Evolutionary conservation across 1,140 invertebrate genomes (phyloP).

Genomic region (Zaprionus kolodkinae): DNA sequence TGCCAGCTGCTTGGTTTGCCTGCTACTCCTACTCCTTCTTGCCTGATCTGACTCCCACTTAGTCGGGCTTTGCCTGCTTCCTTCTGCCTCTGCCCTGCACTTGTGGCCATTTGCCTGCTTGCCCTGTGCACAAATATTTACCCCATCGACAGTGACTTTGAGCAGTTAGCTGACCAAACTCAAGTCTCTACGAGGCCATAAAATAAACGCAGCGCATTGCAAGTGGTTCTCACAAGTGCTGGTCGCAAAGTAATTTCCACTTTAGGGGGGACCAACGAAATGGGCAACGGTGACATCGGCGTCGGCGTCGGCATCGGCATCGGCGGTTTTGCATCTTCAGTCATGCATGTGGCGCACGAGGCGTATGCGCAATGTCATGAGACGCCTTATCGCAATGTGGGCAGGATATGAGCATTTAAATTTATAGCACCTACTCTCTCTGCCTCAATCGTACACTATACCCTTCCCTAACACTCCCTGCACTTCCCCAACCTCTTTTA

Average conservation of each 20-base stretch:
- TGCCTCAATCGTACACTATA: too few relatives aligned
- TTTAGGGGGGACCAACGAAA: slow-evolving; percentile 61
- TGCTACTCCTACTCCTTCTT: background rate
- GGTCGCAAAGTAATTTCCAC: slow-evolving; percentile 71
- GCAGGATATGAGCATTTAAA: slow-evolving; percentile 78
- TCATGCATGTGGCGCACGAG: slow-evolving; percentile 35
- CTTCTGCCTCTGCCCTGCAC: background rate
- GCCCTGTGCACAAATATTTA: slow-evolving; percentile 39
- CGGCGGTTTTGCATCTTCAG: slow-evolving; percentile 60
- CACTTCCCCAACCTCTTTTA: background rate
- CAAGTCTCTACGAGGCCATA: slow-evolving; percentile 56
- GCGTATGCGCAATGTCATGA: background rate
- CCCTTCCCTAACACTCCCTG: too few relatives aligned
- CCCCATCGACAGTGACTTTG: slow-evolving; percentile 47
- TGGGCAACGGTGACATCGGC: slow-evolving; percentile 47
- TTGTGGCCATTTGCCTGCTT: background rate
- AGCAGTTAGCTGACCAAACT: slow-evolving; percentile 48
- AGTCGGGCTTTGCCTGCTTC: background rate
- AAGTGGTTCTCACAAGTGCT: slow-evolving; percentile 60
- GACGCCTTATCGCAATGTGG: slow-evolving; percentile 41
- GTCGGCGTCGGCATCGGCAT: background rate
- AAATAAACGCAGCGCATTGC: slow-evolving; percentile 73
- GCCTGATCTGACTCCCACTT: too few relatives aligned
- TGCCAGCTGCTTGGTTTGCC: too few relatives aligned
- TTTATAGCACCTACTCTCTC: slow-evolving; percentile 65